phyloP scores from a whole-genome alignment of 2,113 vertebrate genomes.

The Zosterops borbonicus region DNA sequence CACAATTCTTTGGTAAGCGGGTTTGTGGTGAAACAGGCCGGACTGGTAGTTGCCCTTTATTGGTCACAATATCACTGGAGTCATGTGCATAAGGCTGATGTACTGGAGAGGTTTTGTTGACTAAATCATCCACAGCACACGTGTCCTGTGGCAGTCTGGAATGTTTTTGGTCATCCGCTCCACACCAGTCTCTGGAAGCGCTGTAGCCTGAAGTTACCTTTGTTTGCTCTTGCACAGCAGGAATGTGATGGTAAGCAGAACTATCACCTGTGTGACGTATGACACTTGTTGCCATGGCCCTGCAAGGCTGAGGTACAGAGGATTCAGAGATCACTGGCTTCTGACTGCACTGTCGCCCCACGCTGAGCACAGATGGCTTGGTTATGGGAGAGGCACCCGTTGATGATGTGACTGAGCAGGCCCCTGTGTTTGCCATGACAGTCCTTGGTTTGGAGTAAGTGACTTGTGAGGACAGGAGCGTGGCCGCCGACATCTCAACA shows the following conservation, averaged over 20 bases:
- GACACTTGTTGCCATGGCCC: constrained; percentile 86
- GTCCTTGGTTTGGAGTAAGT: constrained; percentile 69
- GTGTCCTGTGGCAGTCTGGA: constrained; percentile 4
- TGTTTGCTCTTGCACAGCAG: constrained; percentile 17
- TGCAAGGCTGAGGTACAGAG: constrained; percentile 45
- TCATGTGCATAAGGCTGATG: constrained; percentile 27
- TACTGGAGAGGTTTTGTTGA: not conserved
- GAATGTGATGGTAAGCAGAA: constrained; percentile 72
- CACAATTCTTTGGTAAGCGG: constrained; percentile 63
- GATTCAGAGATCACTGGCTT: constrained; percentile 34
- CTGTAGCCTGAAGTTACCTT: not conserved
- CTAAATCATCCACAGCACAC: not conserved
- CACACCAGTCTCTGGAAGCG: not conserved
- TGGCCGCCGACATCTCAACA: constrained; percentile 73
- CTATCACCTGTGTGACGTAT: constrained; percentile 86
- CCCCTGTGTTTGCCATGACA: constrained; percentile 17
- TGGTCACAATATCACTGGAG: not conserved
- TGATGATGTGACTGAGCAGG: constrained; percentile 40
- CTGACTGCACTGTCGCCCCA: constrained; percentile 37
- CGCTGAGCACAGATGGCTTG: not conserved
- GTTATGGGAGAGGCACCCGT: not conserved
- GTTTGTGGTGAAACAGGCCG: not conserved
- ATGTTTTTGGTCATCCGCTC: not conserved
- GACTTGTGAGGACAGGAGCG: constrained; percentile 67
- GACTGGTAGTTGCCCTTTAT: constrained; percentile 20